Conservation (phyloP, 2,888 invertebrate genomes). For the Microchrysa polita region DNA sequence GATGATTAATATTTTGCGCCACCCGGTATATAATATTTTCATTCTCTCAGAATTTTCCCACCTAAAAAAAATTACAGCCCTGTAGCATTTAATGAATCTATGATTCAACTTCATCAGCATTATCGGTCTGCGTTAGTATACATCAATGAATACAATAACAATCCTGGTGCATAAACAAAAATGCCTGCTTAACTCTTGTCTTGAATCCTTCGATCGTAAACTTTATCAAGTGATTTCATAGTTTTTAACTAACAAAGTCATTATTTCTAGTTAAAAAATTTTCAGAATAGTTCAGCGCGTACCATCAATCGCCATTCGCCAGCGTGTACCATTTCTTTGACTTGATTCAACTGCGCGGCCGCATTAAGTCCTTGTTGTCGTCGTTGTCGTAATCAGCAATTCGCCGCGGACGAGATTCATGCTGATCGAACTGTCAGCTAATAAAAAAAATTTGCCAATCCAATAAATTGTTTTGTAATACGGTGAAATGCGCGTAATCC, state of each 20-base stretch:
- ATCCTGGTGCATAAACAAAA: background rate
- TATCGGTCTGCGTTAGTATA: background rate
- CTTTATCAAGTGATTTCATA: slow-evolving; percentile 40
- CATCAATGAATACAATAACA: background rate
- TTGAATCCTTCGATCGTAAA: slow-evolving; percentile 28
- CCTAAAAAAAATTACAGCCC: too few species aligned
- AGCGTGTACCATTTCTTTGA: slow-evolving; percentile 23
- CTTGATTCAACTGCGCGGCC: background rate
- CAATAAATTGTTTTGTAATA: slow-evolving; percentile 49
- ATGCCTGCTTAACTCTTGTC: slow-evolving; percentile 30
- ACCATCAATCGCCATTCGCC: slow-evolving; percentile 40
- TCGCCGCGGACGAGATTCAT: background rate
- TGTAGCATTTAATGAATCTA: too few species aligned
- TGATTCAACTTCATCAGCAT: background rate
- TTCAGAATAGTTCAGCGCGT: slow-evolving; percentile 47
- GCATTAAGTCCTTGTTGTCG: slow-evolving; percentile 24
- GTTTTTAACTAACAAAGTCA: slow-evolving; percentile 51
- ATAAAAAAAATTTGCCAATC: slow-evolving; percentile 46
- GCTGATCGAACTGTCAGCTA: slow-evolving; percentile 30
- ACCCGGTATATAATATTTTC: too few species aligned
- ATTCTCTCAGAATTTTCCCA: too few species aligned
- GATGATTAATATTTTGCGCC: too few species aligned
- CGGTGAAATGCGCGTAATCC: slow-evolving; percentile 43
- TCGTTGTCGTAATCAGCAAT: slow-evolving; percentile 14
- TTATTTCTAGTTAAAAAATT: slow-evolving; percentile 49